Base-by-base conservation (phyloP, 2,797 vertebrate genomes). In the Nyctalus aviator region DNA sequence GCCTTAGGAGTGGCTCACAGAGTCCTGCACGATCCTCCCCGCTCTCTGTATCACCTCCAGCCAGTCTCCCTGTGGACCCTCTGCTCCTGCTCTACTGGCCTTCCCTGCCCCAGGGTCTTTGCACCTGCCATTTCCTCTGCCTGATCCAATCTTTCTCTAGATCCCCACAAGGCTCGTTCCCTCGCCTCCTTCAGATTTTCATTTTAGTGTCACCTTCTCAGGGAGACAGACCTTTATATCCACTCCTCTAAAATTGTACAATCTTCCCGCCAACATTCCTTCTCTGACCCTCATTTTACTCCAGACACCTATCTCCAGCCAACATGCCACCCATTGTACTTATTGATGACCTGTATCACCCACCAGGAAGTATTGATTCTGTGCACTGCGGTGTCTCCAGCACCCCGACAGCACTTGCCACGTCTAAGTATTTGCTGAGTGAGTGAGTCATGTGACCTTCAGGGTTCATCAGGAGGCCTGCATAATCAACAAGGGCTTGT, bases 21-120 rank as follows among this genome's bases (percentile, higher is more conserved):
- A 30, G 48, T 75, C 68, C 50, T n/a, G 1, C 11, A 1, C 0
- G 44, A 41, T 10, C 62, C 1, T 0, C 2, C 35, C 23, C 50
- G 8, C 13, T n/a, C 32, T 78, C 23, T 9, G 6, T 41, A 15
- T 30, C 73, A 35, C 64, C 64, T 87, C 53, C n/a, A 50, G 2
- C 17, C 13, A 13, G 30, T 35, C n/a, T 84, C 32, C 12, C 18
- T 53, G 46, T 14, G 3, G 4, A 62, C 6, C 44, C 50, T 84
- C 50, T 78, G 41, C 69, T 53, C 55, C 46, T 9, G 6, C 10
- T 41, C 48, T 6, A 37, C 30, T 59, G 37, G n/a, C 48, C 32
- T 15, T 11, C 14, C 5, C 35, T 55, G 2, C 84, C 79, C 25
- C 57, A 62, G 81, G 71, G 32, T 44, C 73, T 75, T 68, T 66